A percentile compares a stretch with the other conserved stretches of the same genome.
Conservation (phyloP, 2,113 vertebrate genomes). For the Phaethornis superciliosus region DNA sequence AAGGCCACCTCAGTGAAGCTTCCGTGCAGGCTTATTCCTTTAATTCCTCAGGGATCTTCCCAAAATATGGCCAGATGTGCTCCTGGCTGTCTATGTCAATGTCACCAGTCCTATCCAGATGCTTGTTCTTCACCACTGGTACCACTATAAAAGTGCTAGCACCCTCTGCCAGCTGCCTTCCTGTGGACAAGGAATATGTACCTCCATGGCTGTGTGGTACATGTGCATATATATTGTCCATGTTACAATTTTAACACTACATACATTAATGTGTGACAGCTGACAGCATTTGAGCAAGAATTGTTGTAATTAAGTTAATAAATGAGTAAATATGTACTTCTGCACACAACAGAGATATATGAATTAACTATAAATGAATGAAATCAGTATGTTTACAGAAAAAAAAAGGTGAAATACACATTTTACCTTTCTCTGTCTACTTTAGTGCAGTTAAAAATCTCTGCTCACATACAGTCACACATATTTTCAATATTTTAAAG, state of each 20-base stretch:
- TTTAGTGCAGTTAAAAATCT: not conserved
- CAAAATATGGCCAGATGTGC: not conserved
- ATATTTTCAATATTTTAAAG: not conserved
- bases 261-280: not conserved
- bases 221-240: too few relatives aligned
- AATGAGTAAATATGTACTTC: not conserved
- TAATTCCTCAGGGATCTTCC: not conserved
- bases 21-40: not conserved
- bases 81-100: not conserved
- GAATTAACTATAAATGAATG: constrained; percentile 14
- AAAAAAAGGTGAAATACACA: not conserved
- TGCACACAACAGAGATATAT: constrained; percentile 41
- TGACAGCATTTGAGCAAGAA: not conserved
- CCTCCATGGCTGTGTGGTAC: not conserved
- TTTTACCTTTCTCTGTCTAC: not conserved
- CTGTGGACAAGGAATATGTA: not conserved
- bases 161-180: not conserved
- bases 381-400: not conserved
- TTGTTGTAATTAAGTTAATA: not conserved
- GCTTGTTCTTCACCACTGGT: not conserved
- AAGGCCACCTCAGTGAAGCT: not conserved
- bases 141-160: too few relatives aligned
- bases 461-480: not conserved
- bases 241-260: not conserved
- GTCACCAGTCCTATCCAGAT: not conserved